Evolutionary conservation across 2,888 invertebrate genomes (phyloP), one percentile per base, ranked within the genome.

Genomic region (Hoplodrina ambigua): DNA sequence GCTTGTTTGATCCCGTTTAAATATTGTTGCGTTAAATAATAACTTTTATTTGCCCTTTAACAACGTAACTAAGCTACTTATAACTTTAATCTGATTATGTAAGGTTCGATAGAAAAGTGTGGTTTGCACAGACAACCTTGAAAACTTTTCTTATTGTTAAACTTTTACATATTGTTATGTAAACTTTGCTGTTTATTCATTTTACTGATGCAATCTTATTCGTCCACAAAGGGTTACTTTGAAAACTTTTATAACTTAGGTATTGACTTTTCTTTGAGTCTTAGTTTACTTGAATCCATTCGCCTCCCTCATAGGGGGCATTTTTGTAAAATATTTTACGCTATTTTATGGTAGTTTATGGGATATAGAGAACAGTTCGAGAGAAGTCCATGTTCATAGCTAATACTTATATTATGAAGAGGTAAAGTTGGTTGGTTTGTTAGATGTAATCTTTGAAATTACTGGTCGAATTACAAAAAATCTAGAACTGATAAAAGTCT

Each of bases 61-160:
- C 30, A 50, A 59, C 25, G 52, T n/a, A 30, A 37, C 1, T 15
- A 37, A 55, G 19, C 11, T 44, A 44, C 13, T 41, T 41, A 4
- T 1, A 60, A 56, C 11, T 55, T 37, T 4, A 13, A 20, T 37
- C 13, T 25, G 2, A 1, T 6, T 25, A 71, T 10, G 10, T 50
- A 52, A 49, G 4, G 25, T 19, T 55, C 11, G 1, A 37, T 46
- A 20, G 50, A 59, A 59, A 74, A 55, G 11, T 46, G 25, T 44
- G 46, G 46, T 19, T 52, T 46, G 46, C 30, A n/a, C 52, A 75
- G 72, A 73, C 72, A 30, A 53, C 75, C 56, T 75, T 68, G 37
- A 60, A 59, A 73, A 66, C 37, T 25, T 17, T 25, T 8, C 53
- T 56, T 30, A 60, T 49, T 60, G 53, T 13, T 49, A 53, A 59